Base-by-base conservation (phyloP, 2,888 invertebrate species). In the Drosophila engyochracea region DNA sequence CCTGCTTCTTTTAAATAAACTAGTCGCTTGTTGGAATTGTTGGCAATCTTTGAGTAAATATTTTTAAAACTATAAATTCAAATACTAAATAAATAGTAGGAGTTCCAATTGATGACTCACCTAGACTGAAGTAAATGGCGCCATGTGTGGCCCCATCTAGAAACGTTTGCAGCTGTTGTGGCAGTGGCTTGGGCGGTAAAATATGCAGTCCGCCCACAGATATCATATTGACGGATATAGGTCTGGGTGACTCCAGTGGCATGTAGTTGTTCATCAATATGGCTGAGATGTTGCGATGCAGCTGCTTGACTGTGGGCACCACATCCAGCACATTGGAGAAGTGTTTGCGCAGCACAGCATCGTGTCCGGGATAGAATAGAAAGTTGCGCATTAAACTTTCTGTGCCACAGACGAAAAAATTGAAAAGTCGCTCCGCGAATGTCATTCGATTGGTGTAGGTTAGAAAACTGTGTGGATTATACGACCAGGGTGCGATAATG, bases 181-280 rank as follows among this genome's bases (percentile, higher is more conserved):
- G 82, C 58, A 91, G 62, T 2, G 81, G 72, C 25, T 92, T 91
- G 3, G 90, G 81, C 37, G 83, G 84, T 30, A 90, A 86, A 28
- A 94, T 92, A 66, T 95, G 95, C 16, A 94, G 80, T 25, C 95
- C 95, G 9, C 94, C 95, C 3, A 95, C 93, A 76, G 94, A 93
- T 10, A 94, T 85, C 39, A 94, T 84, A 1, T 92, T 92, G 2
- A 93, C 92, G 10, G 93, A 91, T 0, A 89, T 75, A 0, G 94
- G 94, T 44, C 92, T 89, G 0, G 93, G 85, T 1, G 92, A 91
- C 16, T 93, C 91, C 9, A 94, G 67, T 6, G 92, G 91, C 68
- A 92, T 90, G 81, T 94, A 94, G n/a, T 93, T 92, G 80, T 94
- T 94, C 0, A 93, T 72, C 28, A 95, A 71, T 4, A 94, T 85